phyloP scores from a whole-genome alignment of 2,888 invertebrate genomes.

The Hipparchia semele region DNA sequence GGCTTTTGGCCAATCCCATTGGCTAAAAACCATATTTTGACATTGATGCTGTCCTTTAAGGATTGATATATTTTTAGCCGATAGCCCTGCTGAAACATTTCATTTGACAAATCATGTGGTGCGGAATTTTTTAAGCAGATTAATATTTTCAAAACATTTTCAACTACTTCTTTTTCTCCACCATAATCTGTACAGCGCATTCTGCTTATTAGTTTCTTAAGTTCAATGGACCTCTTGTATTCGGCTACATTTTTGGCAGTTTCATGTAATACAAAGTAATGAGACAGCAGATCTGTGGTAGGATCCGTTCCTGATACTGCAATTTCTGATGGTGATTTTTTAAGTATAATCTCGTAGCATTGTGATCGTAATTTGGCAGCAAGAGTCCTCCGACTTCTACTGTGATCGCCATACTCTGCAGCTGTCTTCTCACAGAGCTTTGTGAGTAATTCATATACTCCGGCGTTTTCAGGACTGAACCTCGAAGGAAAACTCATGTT shows the following conservation, averaged over 20 bases:
- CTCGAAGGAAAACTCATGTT: slow-evolving; percentile 7
- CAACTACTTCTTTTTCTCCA: slow-evolving; percentile 55
- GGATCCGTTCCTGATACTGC: slow-evolving; percentile 57
- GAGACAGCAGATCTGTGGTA: slow-evolving; percentile 63
- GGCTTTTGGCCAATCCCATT: too few relatives aligned
- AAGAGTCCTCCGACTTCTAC: slow-evolving; percentile 57
- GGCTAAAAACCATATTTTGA: too few relatives aligned
- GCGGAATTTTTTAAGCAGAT: slow-evolving; percentile 60
- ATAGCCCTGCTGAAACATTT: too few relatives aligned
- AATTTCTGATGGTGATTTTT: slow-evolving; percentile 58
- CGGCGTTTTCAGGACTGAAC: slow-evolving; percentile 47
- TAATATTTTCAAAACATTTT: slow-evolving; percentile 60
- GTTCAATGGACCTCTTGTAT: slow-evolving; percentile 60
- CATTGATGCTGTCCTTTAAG: too few relatives aligned
- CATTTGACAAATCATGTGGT: slow-evolving; percentile 58
- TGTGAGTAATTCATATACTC: slow-evolving; percentile 69
- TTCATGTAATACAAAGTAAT: slow-evolving; percentile 62
- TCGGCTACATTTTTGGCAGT: slow-evolving; percentile 69
- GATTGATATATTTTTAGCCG: too few relatives aligned
- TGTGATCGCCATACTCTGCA: slow-evolving; percentile 57
- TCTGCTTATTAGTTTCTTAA: slow-evolving; percentile 61
- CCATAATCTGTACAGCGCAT: slow-evolving; percentile 59
- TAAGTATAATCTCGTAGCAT: slow-evolving; percentile 72
- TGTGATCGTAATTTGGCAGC: slow-evolving; percentile 66
- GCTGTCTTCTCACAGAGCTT: slow-evolving; percentile 68